Conservation (phyloP, 2,797 vertebrate genomes). For the Pterois miles region DNA sequence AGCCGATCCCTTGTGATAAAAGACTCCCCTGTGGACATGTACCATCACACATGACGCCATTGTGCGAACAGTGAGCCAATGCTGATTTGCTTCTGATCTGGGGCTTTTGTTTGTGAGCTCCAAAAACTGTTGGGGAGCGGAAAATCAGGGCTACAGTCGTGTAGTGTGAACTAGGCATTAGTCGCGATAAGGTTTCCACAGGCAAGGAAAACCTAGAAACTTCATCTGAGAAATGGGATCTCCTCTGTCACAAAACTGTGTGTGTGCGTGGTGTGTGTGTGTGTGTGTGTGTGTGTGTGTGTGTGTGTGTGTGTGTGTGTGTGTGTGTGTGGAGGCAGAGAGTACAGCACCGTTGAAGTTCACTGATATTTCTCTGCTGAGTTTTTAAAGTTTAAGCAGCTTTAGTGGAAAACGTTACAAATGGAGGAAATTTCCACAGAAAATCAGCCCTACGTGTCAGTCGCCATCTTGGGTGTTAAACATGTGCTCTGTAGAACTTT, state of each 20-base stretch:
- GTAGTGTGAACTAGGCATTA: too few relatives aligned
- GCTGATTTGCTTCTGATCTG: too few relatives aligned
- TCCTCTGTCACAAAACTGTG: constrained; percentile 55
- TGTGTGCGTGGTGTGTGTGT: constrained; percentile 22
- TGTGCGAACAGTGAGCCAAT: too few relatives aligned
- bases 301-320: constrained; percentile 20
- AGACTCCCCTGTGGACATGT: too few relatives aligned
- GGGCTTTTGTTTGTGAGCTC: too few relatives aligned
- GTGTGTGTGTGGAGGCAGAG: constrained; percentile 27
- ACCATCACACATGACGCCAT: too few relatives aligned
- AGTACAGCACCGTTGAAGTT: constrained; percentile 43
- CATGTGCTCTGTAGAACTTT: constrained; percentile 62
- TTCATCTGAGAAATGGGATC: constrained; percentile 79
- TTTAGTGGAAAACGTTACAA: constrained; percentile 51
- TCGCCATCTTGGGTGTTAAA: constrained; percentile 55
- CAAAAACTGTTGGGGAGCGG: too few relatives aligned
- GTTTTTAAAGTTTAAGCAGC: constrained; percentile 58
- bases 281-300: constrained; percentile 24
- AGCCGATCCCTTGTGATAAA: too few relatives aligned
- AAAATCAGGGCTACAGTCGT: too few relatives aligned
- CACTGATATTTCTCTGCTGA: constrained; percentile 40
- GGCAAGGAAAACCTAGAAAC: constrained; percentile 48
- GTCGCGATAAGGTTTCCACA: constrained; percentile 60
- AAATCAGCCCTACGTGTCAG: constrained; percentile 42
- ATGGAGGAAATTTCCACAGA: constrained; percentile 38